phyloP scores from a whole-genome alignment of 1,140 invertebrate species.

The Chlorops oryzae region DNA sequence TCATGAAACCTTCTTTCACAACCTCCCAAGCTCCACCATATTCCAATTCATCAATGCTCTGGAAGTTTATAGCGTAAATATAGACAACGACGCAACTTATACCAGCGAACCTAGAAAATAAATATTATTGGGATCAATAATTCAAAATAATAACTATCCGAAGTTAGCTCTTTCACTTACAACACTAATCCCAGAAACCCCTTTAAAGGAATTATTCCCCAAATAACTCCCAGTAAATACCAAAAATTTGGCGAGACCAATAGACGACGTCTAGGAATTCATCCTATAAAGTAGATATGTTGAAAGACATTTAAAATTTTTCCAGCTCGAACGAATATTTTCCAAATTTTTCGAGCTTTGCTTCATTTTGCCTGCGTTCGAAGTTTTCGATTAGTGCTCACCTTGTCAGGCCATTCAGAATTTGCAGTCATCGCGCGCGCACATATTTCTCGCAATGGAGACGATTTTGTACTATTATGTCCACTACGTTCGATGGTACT shows the following conservation, averaged over 20 bases:
- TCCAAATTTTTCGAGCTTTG: too few species aligned
- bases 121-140: constrained; percentile 4
- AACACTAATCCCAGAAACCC: constrained; percentile 83
- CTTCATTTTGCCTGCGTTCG: too few species aligned
- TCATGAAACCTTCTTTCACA: constrained; percentile 95
- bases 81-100: constrained; percentile 87
- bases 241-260: constrained; percentile 89
- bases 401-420: constrained; percentile 82
- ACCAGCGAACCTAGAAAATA: constrained; percentile 72
- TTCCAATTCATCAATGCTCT: constrained; percentile 93
- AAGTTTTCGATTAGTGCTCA: constrained; percentile 45
- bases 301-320: constrained; percentile 1
- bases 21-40: constrained; percentile 91
- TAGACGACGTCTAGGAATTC: constrained; percentile 98
- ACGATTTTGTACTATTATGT: constrained; percentile 40
- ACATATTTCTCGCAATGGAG: constrained; percentile 55
- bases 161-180: constrained; percentile 63
- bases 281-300: constrained; percentile 63
- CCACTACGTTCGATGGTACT: constrained; percentile 38
- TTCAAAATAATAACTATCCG: too few species aligned
- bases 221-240: constrained; percentile 84
- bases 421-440: constrained; percentile 64
- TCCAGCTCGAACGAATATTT: too few species aligned
- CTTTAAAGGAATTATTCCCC: constrained; percentile 88
- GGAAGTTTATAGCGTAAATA: constrained; percentile 85